Evolutionary conservation across 2,888 invertebrate genomes (phyloP).

Genomic region (Magallana nippona): DNA sequence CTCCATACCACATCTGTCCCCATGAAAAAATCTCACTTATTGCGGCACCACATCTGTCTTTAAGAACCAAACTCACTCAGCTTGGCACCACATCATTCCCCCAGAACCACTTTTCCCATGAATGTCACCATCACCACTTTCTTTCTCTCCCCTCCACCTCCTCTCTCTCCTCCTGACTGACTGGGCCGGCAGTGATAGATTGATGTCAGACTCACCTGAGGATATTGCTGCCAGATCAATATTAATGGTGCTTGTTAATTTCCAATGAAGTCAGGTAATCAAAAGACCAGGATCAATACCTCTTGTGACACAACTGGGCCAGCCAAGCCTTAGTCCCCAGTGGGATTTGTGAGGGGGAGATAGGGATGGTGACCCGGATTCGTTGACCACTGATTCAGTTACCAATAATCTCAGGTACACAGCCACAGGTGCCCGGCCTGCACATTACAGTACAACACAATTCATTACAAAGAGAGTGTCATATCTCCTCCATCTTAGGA

Average conservation of each 20-base stretch:
- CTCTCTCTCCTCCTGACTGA: not conserved
- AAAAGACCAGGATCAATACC: slow-evolving; percentile 28
- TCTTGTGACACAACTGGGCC: not conserved
- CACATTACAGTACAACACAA: not conserved
- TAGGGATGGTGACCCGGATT: not conserved
- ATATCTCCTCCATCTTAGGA: not conserved
- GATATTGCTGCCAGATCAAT: slow-evolving; percentile 13
- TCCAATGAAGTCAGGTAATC: slow-evolving; percentile 26
- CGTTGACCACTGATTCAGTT: not conserved
- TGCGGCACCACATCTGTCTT: too few species aligned
- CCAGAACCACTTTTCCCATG: too few species aligned
- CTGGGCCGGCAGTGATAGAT: slow-evolving; percentile 5
- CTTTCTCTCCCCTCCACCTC: too few species aligned
- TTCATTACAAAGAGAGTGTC: not conserved
- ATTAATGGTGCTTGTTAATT: slow-evolving; percentile 41
- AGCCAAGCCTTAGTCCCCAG: not conserved
- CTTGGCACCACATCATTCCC: too few species aligned
- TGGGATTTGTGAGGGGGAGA: not conserved
- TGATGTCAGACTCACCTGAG: slow-evolving; percentile 29
- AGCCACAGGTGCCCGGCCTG: not conserved
- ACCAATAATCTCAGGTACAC: not conserved
- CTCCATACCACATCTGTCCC: too few species aligned
- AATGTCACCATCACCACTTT: too few species aligned
- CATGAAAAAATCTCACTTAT: too few species aligned
- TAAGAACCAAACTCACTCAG: too few species aligned